Base-by-base conservation (phyloP, 2,888 invertebrate genomes). In the Tillus elongatus region DNA sequence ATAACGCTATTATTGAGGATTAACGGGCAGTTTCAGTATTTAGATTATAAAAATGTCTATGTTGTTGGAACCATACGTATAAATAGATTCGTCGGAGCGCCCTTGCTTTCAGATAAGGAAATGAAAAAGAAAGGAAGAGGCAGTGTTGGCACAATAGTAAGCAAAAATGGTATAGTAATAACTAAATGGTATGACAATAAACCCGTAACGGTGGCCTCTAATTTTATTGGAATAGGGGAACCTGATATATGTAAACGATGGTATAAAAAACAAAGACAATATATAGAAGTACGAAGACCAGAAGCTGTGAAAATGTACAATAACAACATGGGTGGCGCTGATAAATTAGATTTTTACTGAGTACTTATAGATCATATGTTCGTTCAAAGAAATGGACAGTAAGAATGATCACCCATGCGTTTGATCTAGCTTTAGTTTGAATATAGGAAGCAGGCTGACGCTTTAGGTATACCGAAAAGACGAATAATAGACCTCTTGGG, bases 261-360 rank as follows among this genome's bases (percentile, higher is more conserved):
- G 42, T 46, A 50, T 19, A 54, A 50, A 40, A 39, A 16, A 27
- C 10, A 30, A 14, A 46, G 46, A 15, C 34, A 41, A 27, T 48
- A 46, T 35, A 42, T 47, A 8, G 16, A 46, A 28, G 40, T 56
- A 15, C 12, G 15, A 24, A 37, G 49, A 30, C 48, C 52, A 13
- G 44, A 50, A 43, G 44, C 47, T 13, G 41, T 53, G 11, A 41
- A 41, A 38, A 2, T 33, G 39, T n/a, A 53, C 31, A 57, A 56
- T 35, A 31, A 39, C 14, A 33, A 40, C 14, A 57, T 54, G 56
- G 54, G 55, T 6, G 55, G 52, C 6, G 54, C 54, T 3, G 54
- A 56, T 40, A 43, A 50, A 30, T 14, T 48, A 4, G 51, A 54
- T 39, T 46, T 49, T 40, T 53, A 31, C 41, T 55, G 3, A 47